Conservation (phyloP, 2,888 invertebrate genomes). For the Platynereis dumerilii region DNA sequence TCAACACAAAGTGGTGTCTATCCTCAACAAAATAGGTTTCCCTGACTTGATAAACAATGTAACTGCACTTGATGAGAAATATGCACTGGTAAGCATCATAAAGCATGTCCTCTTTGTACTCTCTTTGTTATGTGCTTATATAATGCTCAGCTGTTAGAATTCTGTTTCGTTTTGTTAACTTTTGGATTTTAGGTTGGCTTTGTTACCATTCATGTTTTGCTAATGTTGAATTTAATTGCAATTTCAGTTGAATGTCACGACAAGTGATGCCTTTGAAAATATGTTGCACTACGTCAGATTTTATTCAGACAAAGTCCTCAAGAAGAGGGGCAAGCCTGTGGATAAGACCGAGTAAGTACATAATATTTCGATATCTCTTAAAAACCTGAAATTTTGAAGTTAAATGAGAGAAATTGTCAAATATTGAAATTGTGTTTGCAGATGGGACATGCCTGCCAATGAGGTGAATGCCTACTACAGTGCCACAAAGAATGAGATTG, state of each 20-base stretch:
- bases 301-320: conserved; percentile 43
- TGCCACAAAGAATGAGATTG: conserved; percentile 47
- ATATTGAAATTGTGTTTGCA: conserved; percentile 30
- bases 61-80: conserved; percentile 46
- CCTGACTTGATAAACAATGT: conserved; percentile 51
- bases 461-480: conserved; percentile 58
- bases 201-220: no score
- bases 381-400: background rate
- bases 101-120: background rate
- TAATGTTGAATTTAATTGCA: no score
- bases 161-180: no score
- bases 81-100: conserved; percentile 42
- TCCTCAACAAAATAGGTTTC: conserved; percentile 50
- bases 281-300: conserved; percentile 45
- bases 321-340: conserved; percentile 46
- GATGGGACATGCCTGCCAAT: conserved; percentile 53
- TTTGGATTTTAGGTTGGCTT: no score
- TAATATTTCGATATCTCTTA: background rate
- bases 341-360: conserved; percentile 49
- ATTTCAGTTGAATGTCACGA: conserved; percentile 36
- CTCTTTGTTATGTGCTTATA: no score
- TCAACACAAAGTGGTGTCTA: conserved; percentile 45
- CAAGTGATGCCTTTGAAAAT: conserved; percentile 52
- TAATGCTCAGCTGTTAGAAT: no score
- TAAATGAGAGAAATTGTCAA: background rate